Evolutionary conservation across 2,888 invertebrate species (phyloP), one percentile per base, ranked within the genome.

Genomic region (Drosophila parthenogenetica): DNA sequence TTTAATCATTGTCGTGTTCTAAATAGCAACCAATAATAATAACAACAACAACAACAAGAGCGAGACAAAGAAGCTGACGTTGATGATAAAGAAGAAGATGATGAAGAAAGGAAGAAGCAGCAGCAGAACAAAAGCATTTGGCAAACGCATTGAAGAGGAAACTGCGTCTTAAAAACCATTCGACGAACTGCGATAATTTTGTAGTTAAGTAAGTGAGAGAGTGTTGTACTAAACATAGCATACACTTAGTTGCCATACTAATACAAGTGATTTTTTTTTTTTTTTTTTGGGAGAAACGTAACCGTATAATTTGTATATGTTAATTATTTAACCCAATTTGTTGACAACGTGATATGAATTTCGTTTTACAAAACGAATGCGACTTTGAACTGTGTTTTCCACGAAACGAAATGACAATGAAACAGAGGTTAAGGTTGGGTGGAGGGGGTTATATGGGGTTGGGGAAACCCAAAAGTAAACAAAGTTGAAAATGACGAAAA

Each of bases 301-400:
- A 29, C 51, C 37, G 45, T 35, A 48, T 74, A 65, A 74, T 71
- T 81, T 29, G 29, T 29, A 68, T 53, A 70, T 74, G 79, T 29
- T 78, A 74, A 81, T 85, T 69, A 59, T 63, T 75, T 65, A 85
- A 81, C 69, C 69, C 69, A 81, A 67, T 85, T 72, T 60, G 43
- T 19, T 66, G 57, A 62, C 53, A 61, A 50, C 53, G 70, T 58
- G 60, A 77, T 51, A 54, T 25, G 43, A 51, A 50, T 50, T 50
- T 14, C 29, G 43, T 35, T 66, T 46, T 29, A 29, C 29, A 14
- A 11, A 45, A 55, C 35, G 16, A 55, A 39, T 25, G 39, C 49
- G 39, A 45, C 39, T 32, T 32, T 49, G 37, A 13, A 48, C 39
- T 22, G 29, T 8, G 2, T 2, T 29, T 29, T 29, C 29, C 29